A percentile compares a stretch with the other conserved stretches of the same genome.
phyloP scores from a whole-genome alignment of 2,888 invertebrate genomes.

The Brenthis daphne region DNA sequence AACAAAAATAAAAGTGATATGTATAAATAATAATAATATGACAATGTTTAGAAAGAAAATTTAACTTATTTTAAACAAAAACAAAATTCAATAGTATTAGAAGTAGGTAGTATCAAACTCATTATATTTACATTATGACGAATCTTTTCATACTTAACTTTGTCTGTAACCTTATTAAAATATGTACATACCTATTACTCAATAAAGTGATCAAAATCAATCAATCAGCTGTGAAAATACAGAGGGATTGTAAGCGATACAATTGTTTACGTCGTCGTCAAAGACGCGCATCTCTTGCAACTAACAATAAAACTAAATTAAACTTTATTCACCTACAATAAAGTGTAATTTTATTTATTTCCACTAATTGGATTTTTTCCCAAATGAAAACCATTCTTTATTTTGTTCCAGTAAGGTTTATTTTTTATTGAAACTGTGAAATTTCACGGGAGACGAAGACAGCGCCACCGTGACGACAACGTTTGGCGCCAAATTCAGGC shows the following conservation, averaged over 20 bases:
- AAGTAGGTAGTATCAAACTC: too few species aligned
- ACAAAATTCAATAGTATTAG: too few species aligned
- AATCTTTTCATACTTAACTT: neutral
- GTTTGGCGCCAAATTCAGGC: constrained; percentile 69
- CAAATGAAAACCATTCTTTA: constrained; percentile 24
- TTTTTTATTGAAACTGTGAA: constrained; percentile 35
- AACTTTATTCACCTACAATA: constrained; percentile 19
- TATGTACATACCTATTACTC: constrained; percentile 7
- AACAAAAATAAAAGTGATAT: too few species aligned
- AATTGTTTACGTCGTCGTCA: constrained; percentile 44
- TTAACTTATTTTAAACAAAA: too few species aligned
- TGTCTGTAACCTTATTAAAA: constrained; percentile 10
- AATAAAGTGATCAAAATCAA: constrained; percentile 38
- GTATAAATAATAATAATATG: too few species aligned
- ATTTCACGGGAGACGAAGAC: constrained; percentile 43
- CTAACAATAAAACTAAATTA: constrained; percentile 24
- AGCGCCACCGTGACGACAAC: constrained; percentile 47
- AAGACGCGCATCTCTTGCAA: constrained; percentile 37
- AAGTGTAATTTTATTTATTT: constrained; percentile 24
- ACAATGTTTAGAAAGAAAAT: too few species aligned
- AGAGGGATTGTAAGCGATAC: constrained; percentile 42
- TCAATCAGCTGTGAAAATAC: constrained; percentile 46
- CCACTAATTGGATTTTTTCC: constrained; percentile 15
- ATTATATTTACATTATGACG: neutral
- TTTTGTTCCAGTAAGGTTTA: constrained; percentile 29